A percentile compares a stretch with the other conserved stretches of the same genome.
Conservation (phyloP, 2,888 invertebrate species). For the Fabriciana adippe region DNA sequence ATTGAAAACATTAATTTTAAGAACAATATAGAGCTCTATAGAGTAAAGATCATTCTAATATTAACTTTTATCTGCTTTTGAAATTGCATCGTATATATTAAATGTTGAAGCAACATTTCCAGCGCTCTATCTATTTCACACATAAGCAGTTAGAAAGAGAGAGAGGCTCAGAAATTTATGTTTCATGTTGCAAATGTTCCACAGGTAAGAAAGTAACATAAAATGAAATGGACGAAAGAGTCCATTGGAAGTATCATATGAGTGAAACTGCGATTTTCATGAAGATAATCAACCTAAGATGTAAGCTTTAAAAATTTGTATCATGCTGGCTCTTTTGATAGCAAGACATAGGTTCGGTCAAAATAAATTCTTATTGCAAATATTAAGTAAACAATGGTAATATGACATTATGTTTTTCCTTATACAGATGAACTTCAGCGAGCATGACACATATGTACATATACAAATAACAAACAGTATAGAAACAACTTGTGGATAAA, state of each 20-base stretch:
- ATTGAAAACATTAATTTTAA: background rate
- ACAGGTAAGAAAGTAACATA: slow-evolving; percentile 27
- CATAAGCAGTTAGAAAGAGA: slow-evolving; percentile 19
- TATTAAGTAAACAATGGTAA: background rate
- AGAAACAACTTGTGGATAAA: slow-evolving; percentile 25
- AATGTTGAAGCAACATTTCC: slow-evolving; percentile 28
- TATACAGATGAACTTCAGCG: slow-evolving; percentile 13
- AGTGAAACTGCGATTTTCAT: slow-evolving; percentile 30
- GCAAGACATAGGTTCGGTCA: background rate
- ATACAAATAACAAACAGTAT: slow-evolving; percentile 25
- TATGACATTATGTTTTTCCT: background rate
- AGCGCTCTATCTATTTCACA: slow-evolving; percentile 30
- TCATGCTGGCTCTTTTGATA: slow-evolving; percentile 28
- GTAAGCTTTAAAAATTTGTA: slow-evolving; percentile 32
- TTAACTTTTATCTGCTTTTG: slow-evolving; percentile 7
- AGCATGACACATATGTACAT: slow-evolving; percentile 27
- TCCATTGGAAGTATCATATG: slow-evolving; percentile 41
- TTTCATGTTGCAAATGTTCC: slow-evolving; percentile 14
- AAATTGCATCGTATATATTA: background rate
- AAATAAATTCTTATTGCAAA: too few relatives aligned
- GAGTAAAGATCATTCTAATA: background rate
- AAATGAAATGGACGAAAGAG: slow-evolving; percentile 36
- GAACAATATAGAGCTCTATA: too few relatives aligned
- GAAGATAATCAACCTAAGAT: slow-evolving; percentile 25
- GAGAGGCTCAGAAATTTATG: slow-evolving; percentile 24